These are phyloP conservation scores for Caenorhabditis becei DNA, from an alignment of 2,888 invertebrate genomes.

Conservation along the genomic window DNA sequence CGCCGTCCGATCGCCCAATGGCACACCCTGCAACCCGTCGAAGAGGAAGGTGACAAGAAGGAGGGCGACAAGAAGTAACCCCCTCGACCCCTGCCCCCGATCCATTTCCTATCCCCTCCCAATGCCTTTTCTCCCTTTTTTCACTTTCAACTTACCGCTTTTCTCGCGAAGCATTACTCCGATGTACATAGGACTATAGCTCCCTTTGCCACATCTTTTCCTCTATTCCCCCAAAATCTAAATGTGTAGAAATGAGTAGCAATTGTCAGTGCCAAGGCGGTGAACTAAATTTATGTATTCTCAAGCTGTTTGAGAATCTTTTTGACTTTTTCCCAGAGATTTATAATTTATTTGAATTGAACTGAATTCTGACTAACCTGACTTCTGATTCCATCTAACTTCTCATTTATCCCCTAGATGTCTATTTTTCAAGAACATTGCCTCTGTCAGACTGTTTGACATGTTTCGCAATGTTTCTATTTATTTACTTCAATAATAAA, in stretches of 20 bases:
- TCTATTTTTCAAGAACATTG: slow-evolving; percentile 39
- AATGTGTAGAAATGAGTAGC: slow-evolving; percentile 58
- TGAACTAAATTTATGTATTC: slow-evolving; percentile 22
- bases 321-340: neutral
- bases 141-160: slow-evolving; percentile 5
- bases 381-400: neutral
- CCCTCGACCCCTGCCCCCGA: neutral
- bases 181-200: slow-evolving; percentile 47
- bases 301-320: slow-evolving; percentile 12
- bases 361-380: neutral
- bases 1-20: slow-evolving; percentile 99
- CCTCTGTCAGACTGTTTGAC: slow-evolving; percentile 15
- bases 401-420: slow-evolving; percentile 53
- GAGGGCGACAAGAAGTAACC: slow-evolving; percentile 68
- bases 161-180: neutral
- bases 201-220: neutral
- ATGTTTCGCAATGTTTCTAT: slow-evolving; percentile 13
- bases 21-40: slow-evolving; percentile 98
- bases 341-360: slow-evolving; percentile 22
- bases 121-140: neutral
- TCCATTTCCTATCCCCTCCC: slow-evolving; percentile 11
- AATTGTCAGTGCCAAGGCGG: slow-evolving; percentile 53
- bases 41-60: slow-evolving; percentile 85
- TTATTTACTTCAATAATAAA: slow-evolving; percentile 17
- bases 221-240: neutral